These are phyloP conservation scores for Sylvilagus bachmani DNA, from an alignment of 2,113 vertebrate genomes.

Conservation along the genomic window DNA sequence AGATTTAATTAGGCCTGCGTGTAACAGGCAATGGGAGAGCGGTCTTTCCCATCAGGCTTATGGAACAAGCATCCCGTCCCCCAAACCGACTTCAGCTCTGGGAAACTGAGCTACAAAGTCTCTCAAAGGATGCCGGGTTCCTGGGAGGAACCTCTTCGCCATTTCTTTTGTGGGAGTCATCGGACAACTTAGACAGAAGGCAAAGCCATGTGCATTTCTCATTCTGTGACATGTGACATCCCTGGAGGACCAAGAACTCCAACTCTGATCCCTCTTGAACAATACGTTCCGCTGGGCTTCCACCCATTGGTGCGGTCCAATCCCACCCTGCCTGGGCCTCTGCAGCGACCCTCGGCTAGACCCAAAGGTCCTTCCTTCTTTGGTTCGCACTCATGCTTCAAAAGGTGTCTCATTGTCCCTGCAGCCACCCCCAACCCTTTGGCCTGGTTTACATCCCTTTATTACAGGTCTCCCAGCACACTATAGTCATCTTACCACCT, in stretches of 20 bases:
- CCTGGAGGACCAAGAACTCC: not conserved
- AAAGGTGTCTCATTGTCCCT: not conserved
- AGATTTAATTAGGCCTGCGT: slow-evolving; percentile 46
- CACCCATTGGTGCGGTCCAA: not conserved
- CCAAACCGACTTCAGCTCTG: not conserved
- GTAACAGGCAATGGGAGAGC: not conserved
- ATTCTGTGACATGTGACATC: not conserved
- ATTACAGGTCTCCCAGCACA: not conserved
- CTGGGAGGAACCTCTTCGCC: not conserved
- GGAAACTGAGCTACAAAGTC: not conserved
- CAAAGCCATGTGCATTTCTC: not conserved
- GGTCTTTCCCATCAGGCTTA: not conserved
- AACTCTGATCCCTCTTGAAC: not conserved
- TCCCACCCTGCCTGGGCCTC: not conserved
- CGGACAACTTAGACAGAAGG: not conserved
- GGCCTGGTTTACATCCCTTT: not conserved
- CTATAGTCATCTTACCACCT: not conserved
- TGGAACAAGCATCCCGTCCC: not conserved
- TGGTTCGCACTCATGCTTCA: not conserved
- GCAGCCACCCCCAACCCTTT: not conserved
- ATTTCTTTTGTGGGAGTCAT: not conserved
- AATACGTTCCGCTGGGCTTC: not conserved
- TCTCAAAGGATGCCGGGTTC: not conserved
- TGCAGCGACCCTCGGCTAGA: not conserved
- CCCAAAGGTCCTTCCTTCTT: not conserved